Evolutionary conservation across 2,888 invertebrate genomes (phyloP), one percentile per base, ranked within the genome.

Genomic region (Drosophila diplacantha): DNA sequence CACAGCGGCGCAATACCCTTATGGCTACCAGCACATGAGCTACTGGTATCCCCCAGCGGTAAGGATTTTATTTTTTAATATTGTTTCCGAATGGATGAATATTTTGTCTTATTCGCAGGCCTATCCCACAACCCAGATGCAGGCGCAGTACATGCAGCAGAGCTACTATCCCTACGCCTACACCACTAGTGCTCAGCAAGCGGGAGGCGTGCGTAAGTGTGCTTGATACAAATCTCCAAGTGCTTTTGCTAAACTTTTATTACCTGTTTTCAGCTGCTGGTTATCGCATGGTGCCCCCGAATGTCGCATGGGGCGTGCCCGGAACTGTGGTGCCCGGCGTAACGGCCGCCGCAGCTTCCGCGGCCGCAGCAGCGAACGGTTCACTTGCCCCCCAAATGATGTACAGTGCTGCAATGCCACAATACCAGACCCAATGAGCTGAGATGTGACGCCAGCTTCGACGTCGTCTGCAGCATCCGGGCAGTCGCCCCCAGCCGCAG

Each of bases 21-120:
- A 96, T 87, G 93, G 87, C 60, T 96, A 96, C 86, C 95, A 95
- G 74, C 94, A 95, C 86, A 94, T 95, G 94, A 92, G 94, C 73
- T 96, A 96, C 88, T 96, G 96, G 96, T 96, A 96, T 89, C 87
- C 88, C 51, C 94, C 94, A 57, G 94, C 94, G 90, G 92, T 92
- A 89, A 91, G 90, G 83, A 38, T 46, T 41, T 41, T 2, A 38
- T 9, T 41, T n/a, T n/a, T 5, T 22, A 7, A 1, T 8, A 20
- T 3, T 41, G 5, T 9, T 24, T 2, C 24, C 9, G n/a, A 39
- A 24, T 24, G 9, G 11, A 24, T 46, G 6, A 14, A 6, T 47
- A 20, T 31, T 20, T 57, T 34, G 1, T 24, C 22, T 16, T 55
- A 34, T 20, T 11, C 18, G 41, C 92, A 94, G 90, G 92, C 92